phyloP scores from a whole-genome alignment of 2,888 invertebrate genomes.

The Lottia gigantea region DNA sequence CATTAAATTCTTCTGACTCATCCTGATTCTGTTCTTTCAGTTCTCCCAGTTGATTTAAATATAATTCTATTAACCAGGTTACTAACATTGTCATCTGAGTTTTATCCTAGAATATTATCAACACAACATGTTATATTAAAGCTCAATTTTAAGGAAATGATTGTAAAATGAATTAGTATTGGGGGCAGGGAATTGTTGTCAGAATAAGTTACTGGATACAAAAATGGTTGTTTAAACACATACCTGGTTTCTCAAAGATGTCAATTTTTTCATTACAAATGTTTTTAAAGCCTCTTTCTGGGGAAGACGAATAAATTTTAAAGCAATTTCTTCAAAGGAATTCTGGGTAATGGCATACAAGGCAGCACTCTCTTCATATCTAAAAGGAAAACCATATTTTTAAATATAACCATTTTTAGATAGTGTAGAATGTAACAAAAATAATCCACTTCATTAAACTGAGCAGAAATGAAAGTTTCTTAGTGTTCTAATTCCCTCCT shows the following conservation, averaged over 20 bases:
- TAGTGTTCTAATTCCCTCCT: too few relatives aligned
- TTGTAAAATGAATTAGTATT: too few relatives aligned
- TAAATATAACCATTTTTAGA: neutral
- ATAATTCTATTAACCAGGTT: conserved; percentile 94
- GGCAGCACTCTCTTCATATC: conserved; percentile 84
- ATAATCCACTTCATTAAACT: too few relatives aligned
- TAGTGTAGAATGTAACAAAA: neutral
- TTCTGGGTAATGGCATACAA: conserved; percentile 90
- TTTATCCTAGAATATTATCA: conserved; percentile 73
- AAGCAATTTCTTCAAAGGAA: conserved; percentile 92
- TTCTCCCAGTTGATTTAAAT: conserved; percentile 87
- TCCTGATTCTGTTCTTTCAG: conserved; percentile 68
- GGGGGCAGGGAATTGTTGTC: too few relatives aligned
- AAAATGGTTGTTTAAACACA: neutral
- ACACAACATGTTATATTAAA: too few relatives aligned
- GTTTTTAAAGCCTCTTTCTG: conserved; percentile 88
- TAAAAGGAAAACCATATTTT: conserved; percentile 27
- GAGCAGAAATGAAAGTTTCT: too few relatives aligned
- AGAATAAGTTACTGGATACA: too few relatives aligned
- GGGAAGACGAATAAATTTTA: conserved; percentile 87
- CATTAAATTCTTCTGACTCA: conserved; percentile 44
- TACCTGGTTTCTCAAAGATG: conserved; percentile 53
- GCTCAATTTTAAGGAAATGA: too few relatives aligned
- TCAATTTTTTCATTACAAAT: conserved; percentile 85
- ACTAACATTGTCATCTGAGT: conserved; percentile 93